Evolutionary conservation across 1,140 invertebrate species (phyloP).

Genomic region (Monochamus saltuarius): DNA sequence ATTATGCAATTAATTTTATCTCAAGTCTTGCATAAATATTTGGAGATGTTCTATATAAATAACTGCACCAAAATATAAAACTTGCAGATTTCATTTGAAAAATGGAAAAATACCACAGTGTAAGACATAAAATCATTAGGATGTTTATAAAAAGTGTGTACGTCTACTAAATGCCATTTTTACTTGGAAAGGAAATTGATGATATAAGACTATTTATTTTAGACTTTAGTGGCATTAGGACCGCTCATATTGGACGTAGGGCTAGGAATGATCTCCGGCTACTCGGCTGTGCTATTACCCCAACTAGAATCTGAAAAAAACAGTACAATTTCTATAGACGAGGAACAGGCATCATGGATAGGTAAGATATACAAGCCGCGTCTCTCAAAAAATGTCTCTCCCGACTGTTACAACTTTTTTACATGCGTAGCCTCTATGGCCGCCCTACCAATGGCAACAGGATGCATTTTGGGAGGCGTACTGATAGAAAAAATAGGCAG

Average conservation of each 20-base stretch:
- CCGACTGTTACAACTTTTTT: not conserved
- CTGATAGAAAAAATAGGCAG: conserved; percentile 69
- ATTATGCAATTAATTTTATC: too few species aligned
- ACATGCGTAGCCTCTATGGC: conserved; percentile 56
- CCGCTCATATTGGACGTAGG: conserved; percentile 58
- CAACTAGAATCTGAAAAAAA: conserved; percentile 53
- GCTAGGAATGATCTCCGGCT: conserved; percentile 61
- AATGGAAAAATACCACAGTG: too few species aligned
- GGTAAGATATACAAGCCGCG: conserved; percentile 50
- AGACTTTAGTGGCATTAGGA: conserved; percentile 56
- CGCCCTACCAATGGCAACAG: conserved; percentile 61
- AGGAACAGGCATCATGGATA: conserved; percentile 62
- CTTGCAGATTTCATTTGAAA: too few species aligned
- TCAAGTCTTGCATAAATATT: not conserved
- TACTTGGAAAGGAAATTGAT: not conserved
- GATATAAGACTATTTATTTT: conserved; percentile 10
- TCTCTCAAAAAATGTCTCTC: not conserved
- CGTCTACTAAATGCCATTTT: too few species aligned
- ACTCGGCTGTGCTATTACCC: conserved; percentile 64
- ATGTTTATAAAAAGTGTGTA: too few species aligned
- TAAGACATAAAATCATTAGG: too few species aligned
- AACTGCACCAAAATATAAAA: too few species aligned
- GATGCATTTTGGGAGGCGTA: conserved; percentile 60
- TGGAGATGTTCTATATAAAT: too few species aligned
- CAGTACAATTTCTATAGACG: conserved; percentile 50